Base-by-base conservation (phyloP, 2,888 invertebrate species). In the Drosophila putrida region DNA sequence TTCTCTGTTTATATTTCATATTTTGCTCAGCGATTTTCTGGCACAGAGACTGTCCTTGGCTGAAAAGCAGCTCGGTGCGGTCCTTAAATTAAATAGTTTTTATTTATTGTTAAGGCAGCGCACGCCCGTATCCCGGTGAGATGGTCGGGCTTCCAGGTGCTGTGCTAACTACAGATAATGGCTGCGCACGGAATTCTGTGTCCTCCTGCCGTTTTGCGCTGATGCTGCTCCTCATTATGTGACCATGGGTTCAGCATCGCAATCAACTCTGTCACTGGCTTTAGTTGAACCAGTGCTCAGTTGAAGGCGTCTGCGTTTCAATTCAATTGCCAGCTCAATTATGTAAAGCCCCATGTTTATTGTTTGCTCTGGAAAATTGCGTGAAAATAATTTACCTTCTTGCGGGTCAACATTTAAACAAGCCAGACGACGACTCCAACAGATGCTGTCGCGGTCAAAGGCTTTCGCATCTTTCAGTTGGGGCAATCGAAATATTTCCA, bases 81-180 rank as follows among this genome's bases (percentile, higher is more conserved):
- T 71, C 69, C 68, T 88, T 77, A 89, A 90, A 90, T 90, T 90
- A 90, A 90, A 90, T 89, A 90, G 90, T 90, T 91, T 89, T 90
- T 90, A 85, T 90, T 91, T 89, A 89, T 88, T 80, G 82, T 76
- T 64, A 68, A 79, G 80, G 64, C 74, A 70, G 64, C 60, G 67
- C 65, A 70, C 71, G 72, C 70, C 55, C 59, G 53, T 59, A 49
- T 35, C 35, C 8, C 57, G 33, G 54, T 33, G 71, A 66, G 54
- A 38, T 55, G 66, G 36, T 38, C 8, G 35, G 2, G 15, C 36
- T 44, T 44, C 13, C 55, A 55, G 43, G 35, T 54, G 50, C 61
- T 63, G 58, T 59, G 62, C 76, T 78, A 71, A 77, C 80, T 75
- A 73, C 72, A 84, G 82, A 80, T 87, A 84, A 80, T 74, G 73